A percentile compares a stretch with the other conserved stretches of the same genome.
Evolutionary conservation across 2,797 vertebrate genomes (phyloP).

Genomic region (Sebastes taczanowskii): DNA sequence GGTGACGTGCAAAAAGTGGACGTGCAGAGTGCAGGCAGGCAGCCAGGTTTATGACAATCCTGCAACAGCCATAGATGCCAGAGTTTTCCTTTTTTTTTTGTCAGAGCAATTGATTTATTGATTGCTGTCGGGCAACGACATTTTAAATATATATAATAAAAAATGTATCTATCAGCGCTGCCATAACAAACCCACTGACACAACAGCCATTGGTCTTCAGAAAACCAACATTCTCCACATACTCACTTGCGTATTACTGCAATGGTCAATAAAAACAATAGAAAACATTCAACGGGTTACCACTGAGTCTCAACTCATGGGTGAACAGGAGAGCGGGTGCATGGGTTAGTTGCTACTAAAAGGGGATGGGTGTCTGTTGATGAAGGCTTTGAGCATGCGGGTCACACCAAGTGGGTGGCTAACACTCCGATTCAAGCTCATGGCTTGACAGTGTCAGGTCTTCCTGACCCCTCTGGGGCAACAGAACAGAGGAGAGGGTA

Average conservation of each 20-base stretch:
- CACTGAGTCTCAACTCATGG: neutral
- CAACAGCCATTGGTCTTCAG: slow-evolving; percentile 7
- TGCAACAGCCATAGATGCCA: too few relatives aligned
- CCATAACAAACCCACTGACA: neutral
- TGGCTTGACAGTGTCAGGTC: slow-evolving; percentile 46
- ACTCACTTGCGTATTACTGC: slow-evolving; percentile 5
- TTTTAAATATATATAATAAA: neutral
- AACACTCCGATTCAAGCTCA: slow-evolving; percentile 53
- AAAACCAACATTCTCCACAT: neutral
- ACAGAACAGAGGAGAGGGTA: slow-evolving; percentile 21
- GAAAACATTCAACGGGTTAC: slow-evolving; percentile 23
- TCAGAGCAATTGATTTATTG: too few relatives aligned
- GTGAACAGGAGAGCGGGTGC: neutral
- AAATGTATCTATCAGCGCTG: neutral
- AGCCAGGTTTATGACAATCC: too few relatives aligned
- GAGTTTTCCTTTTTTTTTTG: too few relatives aligned
- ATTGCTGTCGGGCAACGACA: neutral
- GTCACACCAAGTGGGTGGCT: slow-evolving; percentile 52
- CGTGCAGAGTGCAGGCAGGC: too few relatives aligned
- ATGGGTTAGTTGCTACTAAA: slow-evolving; percentile 14
- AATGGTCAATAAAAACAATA: slow-evolving; percentile 8
- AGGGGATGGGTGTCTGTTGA: neutral
- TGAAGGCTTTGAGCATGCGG: neutral
- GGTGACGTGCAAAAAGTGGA: too few relatives aligned
- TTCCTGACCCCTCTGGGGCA: slow-evolving; percentile 40